Base-by-base conservation (phyloP, 2,888 invertebrate species). In the Patella pellucida region DNA sequence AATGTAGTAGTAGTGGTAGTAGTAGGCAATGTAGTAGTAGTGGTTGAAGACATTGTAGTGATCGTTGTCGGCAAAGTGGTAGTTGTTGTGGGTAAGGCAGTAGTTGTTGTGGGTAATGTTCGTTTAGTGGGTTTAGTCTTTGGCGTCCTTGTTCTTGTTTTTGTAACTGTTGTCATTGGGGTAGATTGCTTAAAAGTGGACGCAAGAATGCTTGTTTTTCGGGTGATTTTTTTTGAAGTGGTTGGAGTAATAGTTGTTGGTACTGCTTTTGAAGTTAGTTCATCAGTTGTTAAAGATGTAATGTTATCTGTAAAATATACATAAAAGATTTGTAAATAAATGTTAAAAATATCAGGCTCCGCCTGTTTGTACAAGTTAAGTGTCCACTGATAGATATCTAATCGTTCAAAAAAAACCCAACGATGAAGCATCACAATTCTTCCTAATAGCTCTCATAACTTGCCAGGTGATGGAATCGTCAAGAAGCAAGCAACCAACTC, bases 161-260 rank as follows among this genome's bases (percentile, higher is more conserved):
- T 67, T 23, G 70, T 52, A 16, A 52, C 31, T 50, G 51, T 41
- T n/a, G 31, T 16, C 50, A 19, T 31, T 19, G 68, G 7, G n/a
- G 73, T 31, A 23, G 73, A 11, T 23, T 9, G 50, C 27, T 51
- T n/a, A 68, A 52, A 23, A 52, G 73, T 72, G 62, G 75, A 50
- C 51, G 68, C 9, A 41, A 7, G 41, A 41, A 41, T 41, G 41
- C 41, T 41, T 41, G 41, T 41, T 41, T 41, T 41, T 41, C 0
- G 41, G 23, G 68, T 70, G 16, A 19, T n/a, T 71, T 68, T 51
- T 52, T 52, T 75, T 27, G 19, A 16, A 4, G 56, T 50, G 14
- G 69, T 41, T 50, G 52, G 52, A 9, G 56, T 71, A 15, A 70
- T 67, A 16, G 68, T 15, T 68, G 52, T 23, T 3, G 19, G 62